phyloP scores from a whole-genome alignment of 2,113 vertebrate species.

The Choloepus hoffmanni region DNA sequence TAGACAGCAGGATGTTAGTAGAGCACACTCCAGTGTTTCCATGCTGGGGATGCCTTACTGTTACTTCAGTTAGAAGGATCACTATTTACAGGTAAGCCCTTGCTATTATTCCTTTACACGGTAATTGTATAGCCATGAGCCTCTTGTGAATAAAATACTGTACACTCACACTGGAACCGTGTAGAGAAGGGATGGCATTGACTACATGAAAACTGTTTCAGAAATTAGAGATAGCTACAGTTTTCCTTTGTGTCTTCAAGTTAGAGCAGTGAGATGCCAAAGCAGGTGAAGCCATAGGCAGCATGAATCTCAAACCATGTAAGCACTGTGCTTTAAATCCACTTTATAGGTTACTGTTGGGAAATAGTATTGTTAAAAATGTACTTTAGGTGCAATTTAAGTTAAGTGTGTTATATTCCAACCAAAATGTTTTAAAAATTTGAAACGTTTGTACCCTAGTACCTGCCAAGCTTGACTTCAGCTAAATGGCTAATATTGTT shows the following conservation, averaged over 20 bases:
- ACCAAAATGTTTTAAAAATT: neutral
- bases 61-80: neutral
- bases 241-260: slow-evolving; percentile 15
- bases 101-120: neutral
- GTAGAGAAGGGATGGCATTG: neutral
- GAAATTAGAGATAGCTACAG: neutral
- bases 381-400: neutral
- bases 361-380: neutral
- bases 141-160: neutral
- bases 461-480: slow-evolving; percentile 47
- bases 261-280: neutral
- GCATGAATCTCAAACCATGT: neutral
- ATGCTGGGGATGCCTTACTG: neutral
- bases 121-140: neutral
- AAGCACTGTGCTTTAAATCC: neutral
- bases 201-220: neutral
- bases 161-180: neutral
- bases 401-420: neutral
- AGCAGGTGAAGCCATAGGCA: neutral
- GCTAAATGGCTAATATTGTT: slow-evolving; percentile 11
- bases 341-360: neutral
- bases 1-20: neutral
- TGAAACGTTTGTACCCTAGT: neutral
- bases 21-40: neutral
- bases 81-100: neutral